Evolutionary conservation across 2,888 invertebrate species (phyloP).

Genomic region (Drosophila greeni): DNA sequence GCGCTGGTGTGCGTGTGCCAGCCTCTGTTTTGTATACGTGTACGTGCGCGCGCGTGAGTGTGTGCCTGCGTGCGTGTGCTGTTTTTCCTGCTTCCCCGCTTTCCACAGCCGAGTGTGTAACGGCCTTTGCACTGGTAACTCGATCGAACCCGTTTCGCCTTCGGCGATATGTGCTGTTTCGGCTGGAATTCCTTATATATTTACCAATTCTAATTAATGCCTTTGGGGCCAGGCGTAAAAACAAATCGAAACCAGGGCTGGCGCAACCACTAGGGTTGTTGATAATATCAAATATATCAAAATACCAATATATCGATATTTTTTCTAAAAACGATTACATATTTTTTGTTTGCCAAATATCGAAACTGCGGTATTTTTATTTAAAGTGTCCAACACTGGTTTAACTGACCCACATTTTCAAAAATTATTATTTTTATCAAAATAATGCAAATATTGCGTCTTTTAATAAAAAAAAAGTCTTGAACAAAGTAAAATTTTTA

Average conservation of each 20-base stretch:
- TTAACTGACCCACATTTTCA: no score
- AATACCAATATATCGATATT: no score
- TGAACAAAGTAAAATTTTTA: no score
- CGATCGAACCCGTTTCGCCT: not conserved
- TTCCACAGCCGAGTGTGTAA: not conserved
- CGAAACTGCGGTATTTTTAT: no score
- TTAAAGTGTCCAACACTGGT: no score
- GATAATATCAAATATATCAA: no score
- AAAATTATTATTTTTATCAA: no score
- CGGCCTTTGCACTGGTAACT: not conserved
- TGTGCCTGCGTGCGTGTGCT: constrained; percentile 19
- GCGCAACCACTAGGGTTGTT: constrained; percentile 4
- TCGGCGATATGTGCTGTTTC: not conserved
- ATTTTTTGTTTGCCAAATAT: no score
- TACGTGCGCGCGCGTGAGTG: constrained; percentile 14
- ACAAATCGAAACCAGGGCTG: constrained; percentile 57
- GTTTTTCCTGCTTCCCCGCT: not conserved
- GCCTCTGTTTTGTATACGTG: constrained; percentile 15
- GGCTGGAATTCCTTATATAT: constrained; percentile 10
- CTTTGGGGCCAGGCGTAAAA: constrained; percentile 48
- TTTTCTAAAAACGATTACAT: no score
- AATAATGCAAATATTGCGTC: no score
- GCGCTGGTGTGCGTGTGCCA: constrained; percentile 17
- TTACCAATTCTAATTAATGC: constrained; percentile 63
- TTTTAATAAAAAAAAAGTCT: no score